Evolutionary conservation across 2,797 vertebrate genomes (phyloP).

Genomic region (Lepidocolaptes lacrymiger): DNA sequence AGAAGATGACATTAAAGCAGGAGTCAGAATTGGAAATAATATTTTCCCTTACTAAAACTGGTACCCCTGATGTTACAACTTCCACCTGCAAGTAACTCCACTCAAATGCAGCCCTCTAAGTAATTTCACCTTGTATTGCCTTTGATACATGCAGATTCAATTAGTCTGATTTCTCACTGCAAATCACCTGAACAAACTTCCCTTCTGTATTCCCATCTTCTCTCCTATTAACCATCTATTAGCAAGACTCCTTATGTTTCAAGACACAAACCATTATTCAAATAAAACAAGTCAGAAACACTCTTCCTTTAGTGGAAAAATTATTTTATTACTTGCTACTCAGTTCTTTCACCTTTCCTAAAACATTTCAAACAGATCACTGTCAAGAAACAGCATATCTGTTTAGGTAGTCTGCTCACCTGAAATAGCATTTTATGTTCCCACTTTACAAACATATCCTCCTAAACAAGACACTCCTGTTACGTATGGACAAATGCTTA

Average conservation of each 20-base stretch:
- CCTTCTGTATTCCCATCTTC: background rate
- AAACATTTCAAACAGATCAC: background rate
- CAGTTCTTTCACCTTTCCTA: background rate
- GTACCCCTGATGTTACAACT: background rate
- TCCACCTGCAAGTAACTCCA: background rate
- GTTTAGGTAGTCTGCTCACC: background rate
- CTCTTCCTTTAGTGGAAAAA: background rate
- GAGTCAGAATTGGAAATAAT: background rate
- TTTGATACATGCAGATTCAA: background rate
- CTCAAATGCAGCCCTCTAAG: background rate
- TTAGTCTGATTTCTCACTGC: background rate
- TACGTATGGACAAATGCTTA: background rate
- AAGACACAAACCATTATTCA: background rate
- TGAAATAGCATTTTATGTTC: background rate
- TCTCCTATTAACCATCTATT: background rate
- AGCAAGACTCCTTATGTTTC: background rate
- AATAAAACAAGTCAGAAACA: background rate
- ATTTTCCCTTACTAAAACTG: background rate
- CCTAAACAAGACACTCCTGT: background rate
- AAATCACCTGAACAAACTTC: background rate
- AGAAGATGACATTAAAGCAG: background rate
- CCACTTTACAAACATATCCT: background rate
- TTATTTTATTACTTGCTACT: background rate
- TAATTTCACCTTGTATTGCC: background rate
- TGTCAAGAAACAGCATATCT: background rate